phyloP scores from a whole-genome alignment of 2,888 invertebrate genomes.

The Mechanitis messenoides region DNA sequence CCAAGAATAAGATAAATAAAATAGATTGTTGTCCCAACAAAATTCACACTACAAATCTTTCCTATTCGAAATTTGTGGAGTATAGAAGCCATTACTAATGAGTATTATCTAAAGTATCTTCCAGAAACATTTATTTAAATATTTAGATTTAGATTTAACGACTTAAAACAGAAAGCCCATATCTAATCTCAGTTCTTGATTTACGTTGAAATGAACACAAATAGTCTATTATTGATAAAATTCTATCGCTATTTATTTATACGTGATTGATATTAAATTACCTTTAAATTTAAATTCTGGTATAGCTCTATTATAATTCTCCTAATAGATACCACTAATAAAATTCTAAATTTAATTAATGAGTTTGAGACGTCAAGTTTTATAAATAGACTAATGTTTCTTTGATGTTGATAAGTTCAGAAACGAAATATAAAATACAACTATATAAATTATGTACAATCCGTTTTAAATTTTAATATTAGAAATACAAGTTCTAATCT shows the following conservation, averaged over 20 bases:
- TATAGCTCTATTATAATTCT: slow-evolving; percentile 69
- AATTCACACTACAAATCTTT: slow-evolving; percentile 42
- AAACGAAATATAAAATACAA: not conserved
- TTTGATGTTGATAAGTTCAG: too few relatives aligned
- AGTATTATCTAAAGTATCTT: slow-evolving; percentile 41
- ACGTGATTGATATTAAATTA: slow-evolving; percentile 69
- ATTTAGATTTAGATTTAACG: slow-evolving; percentile 25
- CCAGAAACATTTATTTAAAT: slow-evolving; percentile 17
- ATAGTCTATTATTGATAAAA: slow-evolving; percentile 54
- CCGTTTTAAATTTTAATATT: slow-evolving; percentile 23
- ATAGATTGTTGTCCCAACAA: slow-evolving; percentile 59
- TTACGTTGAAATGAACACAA: slow-evolving; percentile 50
- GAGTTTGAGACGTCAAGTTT: slow-evolving; percentile 63
- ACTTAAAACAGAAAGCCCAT: slow-evolving; percentile 49
- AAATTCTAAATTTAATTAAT: slow-evolving; percentile 65
- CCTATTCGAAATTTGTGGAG: slow-evolving; percentile 58
- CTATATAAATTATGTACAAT: slow-evolving; percentile 27
- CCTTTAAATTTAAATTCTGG: slow-evolving; percentile 65
- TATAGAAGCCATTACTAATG: slow-evolving; percentile 42
- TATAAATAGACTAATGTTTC: not conserved
- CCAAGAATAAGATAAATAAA: slow-evolving; percentile 74
- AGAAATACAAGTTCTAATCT: slow-evolving; percentile 55
- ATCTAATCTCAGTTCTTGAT: slow-evolving; percentile 62
- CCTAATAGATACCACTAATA: slow-evolving; percentile 69
- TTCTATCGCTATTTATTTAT: slow-evolving; percentile 59